A percentile compares a stretch with the other conserved stretches of the same genome.
Evolutionary conservation across 2,888 invertebrate species (phyloP).

Genomic region (Zygothrica quintamaculata): DNA sequence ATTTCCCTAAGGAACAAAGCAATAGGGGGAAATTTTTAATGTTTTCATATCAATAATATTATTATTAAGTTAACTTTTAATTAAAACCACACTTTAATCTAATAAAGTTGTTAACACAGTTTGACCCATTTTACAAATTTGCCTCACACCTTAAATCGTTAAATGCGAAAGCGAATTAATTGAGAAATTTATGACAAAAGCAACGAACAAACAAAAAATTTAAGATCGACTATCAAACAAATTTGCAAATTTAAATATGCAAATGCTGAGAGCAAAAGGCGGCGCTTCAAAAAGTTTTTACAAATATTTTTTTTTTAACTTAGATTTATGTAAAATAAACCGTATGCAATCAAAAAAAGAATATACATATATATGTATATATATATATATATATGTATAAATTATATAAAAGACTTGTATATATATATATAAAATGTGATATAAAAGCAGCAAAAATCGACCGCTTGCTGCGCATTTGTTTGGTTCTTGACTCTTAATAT

Average conservation of each 20-base stretch:
- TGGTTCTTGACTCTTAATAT: slow-evolving; percentile 61
- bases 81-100: no score
- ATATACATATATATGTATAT: no score
- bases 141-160: slow-evolving; percentile 55
- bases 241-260: slow-evolving; percentile 75
- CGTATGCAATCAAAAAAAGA: slow-evolving; percentile 20
- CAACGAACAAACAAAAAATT: no score
- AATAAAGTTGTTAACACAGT: slow-evolving; percentile 36
- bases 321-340: slow-evolving; percentile 7
- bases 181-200: slow-evolving; percentile 68
- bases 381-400: no score
- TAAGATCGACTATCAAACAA: slow-evolving; percentile 51
- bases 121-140: slow-evolving; percentile 60
- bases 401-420: no score
- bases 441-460: slow-evolving; percentile 31
- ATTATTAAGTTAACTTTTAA: not conserved
- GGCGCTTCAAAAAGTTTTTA: slow-evolving; percentile 64
- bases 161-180: slow-evolving; percentile 56
- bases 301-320: no score
- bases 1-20: slow-evolving; percentile 28
- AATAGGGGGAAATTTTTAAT: slow-evolving; percentile 10
- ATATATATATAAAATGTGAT: no score
- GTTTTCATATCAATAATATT: no score
- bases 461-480: slow-evolving; percentile 76
- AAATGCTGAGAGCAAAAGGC: slow-evolving; percentile 50